Conservation (phyloP, 53 echinoderm and acorn worm genomes). For the Antedon mediterranea region DNA sequence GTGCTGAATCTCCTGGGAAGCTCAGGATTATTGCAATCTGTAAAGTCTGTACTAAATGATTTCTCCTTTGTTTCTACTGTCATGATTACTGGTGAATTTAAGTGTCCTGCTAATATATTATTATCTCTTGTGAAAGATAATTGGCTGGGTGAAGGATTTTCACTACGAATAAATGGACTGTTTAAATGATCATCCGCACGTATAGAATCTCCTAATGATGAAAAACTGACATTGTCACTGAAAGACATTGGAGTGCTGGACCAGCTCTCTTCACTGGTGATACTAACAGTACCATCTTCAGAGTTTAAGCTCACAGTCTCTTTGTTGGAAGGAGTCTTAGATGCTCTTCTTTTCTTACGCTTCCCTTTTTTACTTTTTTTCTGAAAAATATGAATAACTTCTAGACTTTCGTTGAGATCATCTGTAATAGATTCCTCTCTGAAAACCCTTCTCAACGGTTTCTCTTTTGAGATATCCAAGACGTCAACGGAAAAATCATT, state of each 20-base stretch:
- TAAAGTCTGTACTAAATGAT: background rate
- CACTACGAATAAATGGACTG: background rate
- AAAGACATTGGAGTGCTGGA: background rate
- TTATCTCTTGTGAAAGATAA: background rate
- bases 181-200: background rate
- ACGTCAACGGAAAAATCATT: no score
- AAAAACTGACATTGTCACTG: background rate
- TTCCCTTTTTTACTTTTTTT: conserved; percentile 37
- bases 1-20: background rate
- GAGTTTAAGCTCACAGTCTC: conserved; percentile 6
- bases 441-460: no score
- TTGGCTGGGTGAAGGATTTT: background rate
- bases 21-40: background rate
- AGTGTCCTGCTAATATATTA: background rate
- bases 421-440: background rate
- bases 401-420: conserved; percentile 6
- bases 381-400: conserved; percentile 37
- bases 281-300: conserved; percentile 18
- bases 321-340: conserved; percentile 3
- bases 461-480: no score
- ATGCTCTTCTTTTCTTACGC: conserved; percentile 30
- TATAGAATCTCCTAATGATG: background rate
- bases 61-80: background rate
- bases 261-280: conserved; percentile 5
- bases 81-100: background rate